Evolutionary conservation across 2,888 invertebrate species (phyloP).

Genomic region (Argyra leucocephala): DNA sequence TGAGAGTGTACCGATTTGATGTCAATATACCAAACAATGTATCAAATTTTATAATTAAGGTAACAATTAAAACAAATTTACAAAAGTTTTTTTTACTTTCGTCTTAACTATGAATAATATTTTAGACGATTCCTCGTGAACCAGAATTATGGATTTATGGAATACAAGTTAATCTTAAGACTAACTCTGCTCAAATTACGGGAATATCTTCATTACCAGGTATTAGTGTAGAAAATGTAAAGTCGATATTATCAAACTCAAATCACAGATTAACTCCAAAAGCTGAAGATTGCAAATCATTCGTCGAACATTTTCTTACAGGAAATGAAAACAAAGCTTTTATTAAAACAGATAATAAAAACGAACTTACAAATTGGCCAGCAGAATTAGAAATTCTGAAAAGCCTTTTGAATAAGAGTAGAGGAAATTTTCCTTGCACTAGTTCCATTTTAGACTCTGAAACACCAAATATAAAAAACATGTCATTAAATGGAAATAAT

Average conservation of each 20-base stretch:
- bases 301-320: constrained; percentile 24
- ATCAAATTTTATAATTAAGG: constrained; percentile 32
- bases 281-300: constrained; percentile 33
- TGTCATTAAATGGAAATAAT: constrained; percentile 11
- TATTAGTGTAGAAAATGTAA: constrained; percentile 35
- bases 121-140: constrained; percentile 21
- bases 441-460: constrained; percentile 8
- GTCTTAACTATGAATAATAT: neutral
- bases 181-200: constrained; percentile 36
- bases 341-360: neutral
- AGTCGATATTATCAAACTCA: constrained; percentile 31
- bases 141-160: constrained; percentile 38
- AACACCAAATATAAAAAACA: constrained; percentile 18
- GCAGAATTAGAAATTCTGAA: constrained; percentile 21
- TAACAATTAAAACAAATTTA: constrained; percentile 17
- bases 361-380: neutral
- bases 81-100: no score
- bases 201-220: constrained; percentile 25
- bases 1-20: constrained; percentile 35
- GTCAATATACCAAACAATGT: constrained; percentile 34
- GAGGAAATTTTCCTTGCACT: neutral
- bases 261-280: constrained; percentile 27
- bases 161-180: constrained; percentile 31
- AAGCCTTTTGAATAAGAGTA: constrained; percentile 13
- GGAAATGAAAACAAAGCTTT: neutral